These are phyloP conservation scores for Cactoblastis cactorum DNA, from an alignment of 2,888 invertebrate genomes.

Conservation along the genomic window DNA sequence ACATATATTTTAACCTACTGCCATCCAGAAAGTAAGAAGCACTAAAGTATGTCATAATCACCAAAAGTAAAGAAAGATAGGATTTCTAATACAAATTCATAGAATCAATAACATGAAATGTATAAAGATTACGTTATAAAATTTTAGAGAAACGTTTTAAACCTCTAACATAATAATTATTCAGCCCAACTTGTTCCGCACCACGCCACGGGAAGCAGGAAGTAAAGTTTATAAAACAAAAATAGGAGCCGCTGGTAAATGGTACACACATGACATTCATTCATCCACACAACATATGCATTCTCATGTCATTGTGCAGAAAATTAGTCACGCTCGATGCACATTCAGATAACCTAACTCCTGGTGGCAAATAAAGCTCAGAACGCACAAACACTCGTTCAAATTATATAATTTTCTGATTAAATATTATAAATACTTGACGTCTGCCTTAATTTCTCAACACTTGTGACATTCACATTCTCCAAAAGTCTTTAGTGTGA, in stretches of 20 bases:
- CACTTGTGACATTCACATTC: no score
- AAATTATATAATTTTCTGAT: background rate
- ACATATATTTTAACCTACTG: no score
- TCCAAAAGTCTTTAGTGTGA: no score
- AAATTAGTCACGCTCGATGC: slow-evolving; percentile 8
- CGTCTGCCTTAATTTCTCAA: no score
- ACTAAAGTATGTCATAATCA: no score
- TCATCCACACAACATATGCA: background rate
- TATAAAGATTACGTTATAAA: background rate
- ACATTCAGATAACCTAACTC: slow-evolving; percentile 5
- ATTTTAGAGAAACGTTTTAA: background rate
- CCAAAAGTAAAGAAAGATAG: no score
- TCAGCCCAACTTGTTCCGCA: no score
- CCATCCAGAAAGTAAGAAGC: no score
- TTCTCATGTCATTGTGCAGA: slow-evolving; percentile 5
- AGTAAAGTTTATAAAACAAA: background rate
- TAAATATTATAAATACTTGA: background rate
- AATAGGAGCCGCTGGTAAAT: background rate
- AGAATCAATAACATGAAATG: no score
- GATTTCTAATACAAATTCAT: no score
- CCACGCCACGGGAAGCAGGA: background rate
- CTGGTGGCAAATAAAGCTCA: slow-evolving; percentile 3
- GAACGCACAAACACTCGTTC: background rate
- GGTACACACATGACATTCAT: background rate
- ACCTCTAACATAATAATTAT: background rate